Evolutionary conservation across 2,113 vertebrate species (phyloP), one percentile per base, ranked within the genome.

Genomic region (Tichodroma muraria): DNA sequence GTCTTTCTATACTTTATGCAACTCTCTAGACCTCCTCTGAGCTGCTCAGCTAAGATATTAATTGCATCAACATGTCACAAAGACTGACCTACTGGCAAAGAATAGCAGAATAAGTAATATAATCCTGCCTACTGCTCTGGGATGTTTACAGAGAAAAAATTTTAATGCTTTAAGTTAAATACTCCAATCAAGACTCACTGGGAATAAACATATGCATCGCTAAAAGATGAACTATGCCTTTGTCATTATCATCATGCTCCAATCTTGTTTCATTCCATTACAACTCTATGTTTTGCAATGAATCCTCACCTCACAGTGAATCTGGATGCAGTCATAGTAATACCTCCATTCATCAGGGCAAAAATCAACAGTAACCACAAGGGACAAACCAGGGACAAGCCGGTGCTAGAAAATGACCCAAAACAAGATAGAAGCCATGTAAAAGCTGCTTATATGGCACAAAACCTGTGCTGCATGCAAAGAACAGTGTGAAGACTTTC

Each of bases 311-410:
- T 99, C 97, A 89, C 98, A 99, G 95, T 99, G 98, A 96, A 99
- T 88, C n/a, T 97, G 98, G 57, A 99, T 95, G 93, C 98, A 98
- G 94, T 99, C 99, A 38, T 98, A 98, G 93, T 99, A 99, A 95
- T 99, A 99, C 2, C 98, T 96, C 99, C 99, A 99, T 94, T 99
- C 98, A 81, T 99, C 97, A 28, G 99, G 98, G 68, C 96, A 97
- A 96, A 99, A 99, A 21, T 95, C 97, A 50, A 99, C 88, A n/a
- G 95, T 98, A 78, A 99, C 64, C 0, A 56, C 94, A 75, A 98
- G 98, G 16, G 98, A 98, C 78, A 99, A 97, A 80, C 99, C 99
- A 6, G 99, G 99, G 56, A 99, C 96, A 68, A 99, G 98, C 23
- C 95, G 97, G 88, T 97, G 95, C 99, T 99, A 86, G n/a, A 96